Evolutionary conservation across 2,797 vertebrate species (phyloP).

Genomic region (Melanotaenia trifasciata): DNA sequence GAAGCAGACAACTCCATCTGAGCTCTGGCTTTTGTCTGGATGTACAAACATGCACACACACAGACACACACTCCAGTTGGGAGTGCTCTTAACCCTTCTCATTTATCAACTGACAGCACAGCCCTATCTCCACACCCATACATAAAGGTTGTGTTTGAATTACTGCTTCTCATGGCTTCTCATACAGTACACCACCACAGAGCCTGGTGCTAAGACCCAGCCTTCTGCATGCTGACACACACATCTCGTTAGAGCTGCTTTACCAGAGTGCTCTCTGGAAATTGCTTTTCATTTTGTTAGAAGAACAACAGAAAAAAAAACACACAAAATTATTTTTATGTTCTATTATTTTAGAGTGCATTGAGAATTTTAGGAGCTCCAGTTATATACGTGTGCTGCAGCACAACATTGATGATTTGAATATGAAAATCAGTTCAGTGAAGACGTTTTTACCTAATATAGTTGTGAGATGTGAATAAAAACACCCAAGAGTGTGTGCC

Average conservation of each 20-base stretch:
- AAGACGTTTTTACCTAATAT: background rate
- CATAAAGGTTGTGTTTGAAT: conserved; percentile 52
- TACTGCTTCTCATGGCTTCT: conserved; percentile 49
- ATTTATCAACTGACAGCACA: conserved; percentile 58
- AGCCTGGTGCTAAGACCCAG: conserved; percentile 37
- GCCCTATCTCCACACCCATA: conserved; percentile 51
- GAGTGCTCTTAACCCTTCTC: conserved; percentile 41
- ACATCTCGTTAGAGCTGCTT: conserved; percentile 54
- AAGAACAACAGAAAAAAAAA: conserved; percentile 10
- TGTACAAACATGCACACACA: conserved; percentile 21
- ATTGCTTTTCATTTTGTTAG: conserved; percentile 44
- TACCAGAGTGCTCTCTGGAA: conserved; percentile 26
- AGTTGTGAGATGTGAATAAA: conserved; percentile 17
- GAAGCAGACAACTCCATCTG: conserved; percentile 47
- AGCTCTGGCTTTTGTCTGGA: conserved; percentile 19
- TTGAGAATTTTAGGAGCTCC: conserved; percentile 17
- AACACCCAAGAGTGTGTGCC: background rate
- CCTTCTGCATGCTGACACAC: conserved; percentile 31
- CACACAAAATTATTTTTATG: conserved; percentile 13
- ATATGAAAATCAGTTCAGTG: background rate
- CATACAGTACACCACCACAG: conserved; percentile 39
- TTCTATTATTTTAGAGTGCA: conserved; percentile 12
- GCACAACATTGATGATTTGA: background rate
- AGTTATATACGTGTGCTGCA: background rate
- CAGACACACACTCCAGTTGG: conserved; percentile 18